Evolutionary conservation across 2,797 vertebrate genomes (phyloP), one percentile per base, ranked within the genome.

Genomic region (Mormyrops attenuatus): DNA sequence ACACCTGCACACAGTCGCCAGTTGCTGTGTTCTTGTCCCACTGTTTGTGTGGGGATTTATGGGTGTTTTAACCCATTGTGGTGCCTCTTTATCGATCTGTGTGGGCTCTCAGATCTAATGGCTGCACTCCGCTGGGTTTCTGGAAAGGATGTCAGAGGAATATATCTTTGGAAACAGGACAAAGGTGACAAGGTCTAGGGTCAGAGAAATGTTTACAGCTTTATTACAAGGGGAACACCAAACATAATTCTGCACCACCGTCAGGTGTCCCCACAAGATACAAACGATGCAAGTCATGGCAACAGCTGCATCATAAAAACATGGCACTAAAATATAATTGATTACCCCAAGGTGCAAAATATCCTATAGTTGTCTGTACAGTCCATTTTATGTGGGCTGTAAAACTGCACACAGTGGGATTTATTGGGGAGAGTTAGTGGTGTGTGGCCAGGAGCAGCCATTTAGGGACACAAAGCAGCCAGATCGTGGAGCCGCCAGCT

Each of bases 21-120:
- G 3, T n/a, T 26, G 9, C 41, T 49, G 8, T 69, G 89, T 88
- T 92, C 94, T 92, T 92, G 94, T 93, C 92, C 93, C 92, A 93
- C 22, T 93, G 93, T 93, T 95, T 92, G 89, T 91, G 92, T 94
- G 94, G 93, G 95, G 95, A 96, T 95, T 95, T 95, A 96, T 94
- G 93, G 92, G 92, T 92, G 92, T 94, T 96, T 95, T 95, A 96
- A 95, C 95, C 95, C 91, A 88, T 85, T 92, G 93, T 95, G 95
- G 94, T 94, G 94, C 93, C 95, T 95, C 95, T 95, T 93, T 95
- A 96, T 96, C 94, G 95, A 96, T 96, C 91, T 92, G 90, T 93
- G 93, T 93, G 93, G 94, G 95, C 93, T 96, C 88, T 49, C 30
- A 53, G 84, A 90, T 91, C 92, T 92, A 89, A 90, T 90, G 34